phyloP scores from a whole-genome alignment of 2,888 invertebrate species.

The Stenodera caucasica region DNA sequence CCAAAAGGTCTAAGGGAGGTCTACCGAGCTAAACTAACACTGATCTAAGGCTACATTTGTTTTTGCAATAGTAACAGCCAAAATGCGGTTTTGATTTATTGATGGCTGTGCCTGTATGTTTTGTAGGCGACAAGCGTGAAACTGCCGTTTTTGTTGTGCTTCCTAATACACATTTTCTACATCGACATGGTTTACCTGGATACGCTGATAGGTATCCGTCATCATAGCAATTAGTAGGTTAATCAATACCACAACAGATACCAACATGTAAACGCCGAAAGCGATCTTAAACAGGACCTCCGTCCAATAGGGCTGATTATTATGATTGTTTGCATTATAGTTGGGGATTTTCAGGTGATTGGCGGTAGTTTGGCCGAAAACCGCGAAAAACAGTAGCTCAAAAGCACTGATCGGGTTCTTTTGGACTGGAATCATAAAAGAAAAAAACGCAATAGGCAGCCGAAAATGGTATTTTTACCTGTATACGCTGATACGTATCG shows the following conservation, averaged over 20 bases:
- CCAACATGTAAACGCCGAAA: constrained; percentile 96
- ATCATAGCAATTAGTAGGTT: constrained; percentile 99
- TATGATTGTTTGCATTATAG: constrained; percentile 56
- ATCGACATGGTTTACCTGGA: constrained; percentile 71
- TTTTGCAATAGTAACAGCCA: neutral
- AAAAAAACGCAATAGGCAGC: constrained; percentile 19
- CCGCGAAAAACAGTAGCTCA: constrained; percentile 98
- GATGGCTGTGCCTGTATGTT: neutral
- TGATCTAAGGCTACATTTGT: too few relatives aligned
- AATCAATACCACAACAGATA: constrained; percentile 97
- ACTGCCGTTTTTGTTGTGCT: constrained; percentile 8
- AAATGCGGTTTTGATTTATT: neutral
- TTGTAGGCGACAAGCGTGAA: neutral
- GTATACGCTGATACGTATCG: constrained; percentile 98
- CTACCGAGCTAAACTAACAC: too few relatives aligned
- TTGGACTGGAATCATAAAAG: constrained; percentile 75
- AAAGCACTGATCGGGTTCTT: constrained; percentile 92
- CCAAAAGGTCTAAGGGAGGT: too few relatives aligned
- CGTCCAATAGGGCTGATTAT: constrained; percentile 78
- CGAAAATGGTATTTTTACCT: constrained; percentile 67
- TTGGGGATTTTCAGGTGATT: constrained; percentile 74
- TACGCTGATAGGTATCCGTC: constrained; percentile 99
- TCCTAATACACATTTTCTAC: constrained; percentile 25
- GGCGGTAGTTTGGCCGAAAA: constrained; percentile 92
- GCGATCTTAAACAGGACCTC: constrained; percentile 84